These are phyloP conservation scores for Xerus inauris DNA, from an alignment of 2,113 vertebrate species.

Conservation along the genomic window DNA sequence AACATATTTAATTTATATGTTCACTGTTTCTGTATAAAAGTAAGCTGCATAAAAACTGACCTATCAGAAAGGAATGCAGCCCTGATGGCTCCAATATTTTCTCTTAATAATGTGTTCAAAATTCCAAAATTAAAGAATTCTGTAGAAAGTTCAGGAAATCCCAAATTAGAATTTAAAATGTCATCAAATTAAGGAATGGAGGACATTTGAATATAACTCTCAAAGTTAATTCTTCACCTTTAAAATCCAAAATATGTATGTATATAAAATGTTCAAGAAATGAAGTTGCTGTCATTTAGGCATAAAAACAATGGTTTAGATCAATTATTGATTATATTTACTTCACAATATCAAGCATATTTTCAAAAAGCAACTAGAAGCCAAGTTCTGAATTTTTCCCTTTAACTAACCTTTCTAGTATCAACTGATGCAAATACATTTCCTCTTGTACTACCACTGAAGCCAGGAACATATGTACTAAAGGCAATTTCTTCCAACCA, in stretches of 20 bases:
- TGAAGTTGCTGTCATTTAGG: neutral
- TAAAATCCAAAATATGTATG: neutral
- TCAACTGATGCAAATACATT: conserved; percentile 85
- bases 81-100: neutral
- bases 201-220: neutral
- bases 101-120: neutral
- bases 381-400: neutral
- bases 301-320: neutral
- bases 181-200: neutral
- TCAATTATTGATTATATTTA: neutral
- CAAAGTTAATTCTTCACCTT: neutral
- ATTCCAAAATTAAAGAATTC: conserved; percentile 6
- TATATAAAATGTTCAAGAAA: neutral
- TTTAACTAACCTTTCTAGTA: conserved; percentile 88
- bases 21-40: neutral
- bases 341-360: neutral
- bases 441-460: conserved; percentile 73
- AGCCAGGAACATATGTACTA: conserved; percentile 73
- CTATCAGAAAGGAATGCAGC: neutral
- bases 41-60: neutral
- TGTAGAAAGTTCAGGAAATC: neutral
- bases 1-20: neutral
- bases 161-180: conserved; percentile 19
- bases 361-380: conserved; percentile 7
- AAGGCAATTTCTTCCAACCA: conserved; percentile 94